Evolutionary conservation across 2,888 invertebrate genomes (phyloP).

Genomic region (Latrodectus elegans): DNA sequence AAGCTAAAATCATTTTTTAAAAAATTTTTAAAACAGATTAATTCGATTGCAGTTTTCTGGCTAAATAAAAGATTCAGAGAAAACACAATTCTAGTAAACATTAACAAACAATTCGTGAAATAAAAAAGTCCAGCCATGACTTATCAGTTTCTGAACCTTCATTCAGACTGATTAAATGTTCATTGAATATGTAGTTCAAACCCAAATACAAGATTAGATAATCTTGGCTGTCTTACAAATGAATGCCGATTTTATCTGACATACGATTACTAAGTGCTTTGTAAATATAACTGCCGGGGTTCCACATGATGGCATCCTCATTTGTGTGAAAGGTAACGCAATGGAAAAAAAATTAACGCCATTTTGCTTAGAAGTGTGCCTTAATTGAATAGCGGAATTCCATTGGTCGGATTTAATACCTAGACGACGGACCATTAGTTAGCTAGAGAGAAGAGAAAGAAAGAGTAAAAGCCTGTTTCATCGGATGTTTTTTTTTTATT

Average conservation of each 20-base stretch:
- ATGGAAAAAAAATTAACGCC: conserved; percentile 26
- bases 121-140: no score
- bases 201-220: no score
- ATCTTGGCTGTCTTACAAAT: not conserved
- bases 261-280: conserved; percentile 25
- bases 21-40: no score
- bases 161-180: no score
- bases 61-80: no score
- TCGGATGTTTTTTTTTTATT: not conserved
- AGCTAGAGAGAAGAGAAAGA: not conserved
- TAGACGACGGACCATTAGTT: not conserved
- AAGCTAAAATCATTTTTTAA: no score
- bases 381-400: conserved; percentile 35
- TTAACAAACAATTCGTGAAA: no score
- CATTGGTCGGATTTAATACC: not conserved
- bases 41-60: no score
- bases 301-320: not conserved
- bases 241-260: conserved; percentile 12
- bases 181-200: no score
- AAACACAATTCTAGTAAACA: no score
- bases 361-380: not conserved
- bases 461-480: not conserved
- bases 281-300: conserved; percentile 39
- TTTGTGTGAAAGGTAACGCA: not conserved
- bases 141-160: no score